Evolutionary conservation across 2,113 vertebrate species (phyloP).

Genomic region (Trematocara unimaculatum): DNA sequence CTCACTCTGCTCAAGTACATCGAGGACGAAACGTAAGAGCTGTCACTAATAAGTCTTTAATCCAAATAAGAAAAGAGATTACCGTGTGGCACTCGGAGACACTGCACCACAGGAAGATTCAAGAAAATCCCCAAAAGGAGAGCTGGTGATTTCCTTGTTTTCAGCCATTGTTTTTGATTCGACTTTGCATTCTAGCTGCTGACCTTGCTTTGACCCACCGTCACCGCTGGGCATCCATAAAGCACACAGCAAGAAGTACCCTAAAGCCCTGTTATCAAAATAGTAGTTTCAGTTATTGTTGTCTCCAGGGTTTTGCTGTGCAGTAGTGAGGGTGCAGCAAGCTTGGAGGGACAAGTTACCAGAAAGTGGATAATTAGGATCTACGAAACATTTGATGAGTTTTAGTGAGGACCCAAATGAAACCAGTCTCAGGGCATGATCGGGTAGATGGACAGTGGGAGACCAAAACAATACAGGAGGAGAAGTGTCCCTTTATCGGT

Average conservation of each 20-base stretch:
- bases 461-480: background rate
- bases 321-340: background rate
- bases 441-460: background rate
- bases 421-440: background rate
- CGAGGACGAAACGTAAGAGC: conserved; percentile 94
- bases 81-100: background rate
- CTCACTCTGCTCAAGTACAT: conserved; percentile 96
- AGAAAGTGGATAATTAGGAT: background rate
- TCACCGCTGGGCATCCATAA: background rate
- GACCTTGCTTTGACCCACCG: background rate
- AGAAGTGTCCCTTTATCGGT: background rate
- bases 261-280: background rate
- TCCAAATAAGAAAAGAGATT: background rate
- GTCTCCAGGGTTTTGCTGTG: background rate
- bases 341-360: background rate
- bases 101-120: background rate
- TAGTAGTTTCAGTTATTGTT: background rate
- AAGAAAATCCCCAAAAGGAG: background rate
- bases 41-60: background rate
- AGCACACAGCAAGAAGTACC: background rate
- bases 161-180: background rate
- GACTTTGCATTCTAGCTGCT: background rate
- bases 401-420: background rate
- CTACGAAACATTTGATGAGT: background rate
- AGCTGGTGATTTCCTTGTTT: background rate